Evolutionary conservation across 2,888 invertebrate genomes (phyloP), one percentile per base, ranked within the genome.

Genomic region (Oconnorella tubifera): DNA sequence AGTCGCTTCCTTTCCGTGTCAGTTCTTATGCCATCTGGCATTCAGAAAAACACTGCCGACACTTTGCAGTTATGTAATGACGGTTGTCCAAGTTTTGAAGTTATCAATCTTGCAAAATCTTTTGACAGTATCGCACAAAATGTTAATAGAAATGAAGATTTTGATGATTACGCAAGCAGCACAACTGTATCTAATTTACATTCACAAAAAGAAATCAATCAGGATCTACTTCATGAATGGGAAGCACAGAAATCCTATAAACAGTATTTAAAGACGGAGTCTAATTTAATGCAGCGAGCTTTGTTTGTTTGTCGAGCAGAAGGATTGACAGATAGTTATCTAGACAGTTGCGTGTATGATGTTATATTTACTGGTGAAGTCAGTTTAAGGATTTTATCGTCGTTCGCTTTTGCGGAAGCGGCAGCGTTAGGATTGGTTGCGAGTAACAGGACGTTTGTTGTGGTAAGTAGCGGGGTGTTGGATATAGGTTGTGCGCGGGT

Each of bases 301-400:
- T 40, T 51, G 49, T 25, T 48, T 3, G 49, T 23, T 50, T 85
- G 85, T 70, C 75, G 77, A 14, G 77, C 78, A 28, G 28, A n/a
- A 2, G 78, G 82, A 65, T 74, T 84, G 33, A 82, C 83, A 33
- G 85, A 85, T 73, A 83, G 83, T 72, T 86, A 85, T 76, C 82
- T 85, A 69, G 86, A 86, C 76, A 84, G 86, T 70, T 86, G 86
- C 76, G 84, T 86, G 62, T 86, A 86, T 75, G 86, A 86, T 76
- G 77, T 86, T 67, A 80, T 86, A 80, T 82, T 84, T 2, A 85
- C 86, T 2, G 85, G 85, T 14, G 40, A 40, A 14, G 40, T 14
- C 19, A 14, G 10, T 40, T 19, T 40, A 19, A 40, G 40, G 19
- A 40, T 40, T 6, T 40, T 40, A 19, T 6, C 40, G 40, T 40